A percentile compares a stretch with the other conserved stretches of the same genome.
Conservation (phyloP, 2,888 invertebrate genomes). For the Bedellia somnulentella region DNA sequence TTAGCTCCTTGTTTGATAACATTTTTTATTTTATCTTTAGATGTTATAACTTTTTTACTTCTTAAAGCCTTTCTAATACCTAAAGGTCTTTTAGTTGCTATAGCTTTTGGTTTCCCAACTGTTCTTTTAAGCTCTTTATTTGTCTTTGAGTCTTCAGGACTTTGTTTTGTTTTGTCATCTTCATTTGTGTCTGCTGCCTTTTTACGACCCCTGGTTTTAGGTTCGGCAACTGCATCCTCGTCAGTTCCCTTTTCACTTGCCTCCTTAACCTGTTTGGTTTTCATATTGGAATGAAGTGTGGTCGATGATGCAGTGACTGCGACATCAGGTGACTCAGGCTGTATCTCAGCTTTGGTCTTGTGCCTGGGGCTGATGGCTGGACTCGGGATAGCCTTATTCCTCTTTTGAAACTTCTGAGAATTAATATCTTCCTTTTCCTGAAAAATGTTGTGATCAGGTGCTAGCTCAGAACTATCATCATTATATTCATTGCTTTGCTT, state of each 20-base stretch:
- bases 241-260: constrained; percentile 45
- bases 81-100: constrained; percentile 44
- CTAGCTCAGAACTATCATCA: constrained; percentile 17
- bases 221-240: constrained; percentile 40
- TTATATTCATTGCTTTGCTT: constrained; percentile 15
- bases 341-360: constrained; percentile 5
- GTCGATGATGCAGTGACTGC: constrained; percentile 42
- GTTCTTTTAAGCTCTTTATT: constrained; percentile 43
- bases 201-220: constrained; percentile 51
- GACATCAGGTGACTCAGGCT: constrained; percentile 44
- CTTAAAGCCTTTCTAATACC: constrained; percentile 48
- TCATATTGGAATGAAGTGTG: constrained; percentile 57
- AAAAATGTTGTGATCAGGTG: constrained; percentile 13
- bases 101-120: constrained; percentile 34
- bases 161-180: constrained; percentile 34
- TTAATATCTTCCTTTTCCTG: constrained; percentile 13
- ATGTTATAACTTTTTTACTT: constrained; percentile 31
- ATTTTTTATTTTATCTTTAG: constrained; percentile 38
- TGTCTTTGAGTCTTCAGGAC: constrained; percentile 44
- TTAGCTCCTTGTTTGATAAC: constrained; percentile 30
- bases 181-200: constrained; percentile 41
- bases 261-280: constrained; percentile 52
- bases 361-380: constrained; percentile 17
- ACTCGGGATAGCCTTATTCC: constrained; percentile 10
- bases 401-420: constrained; percentile 10